Evolutionary conservation across 2,888 invertebrate genomes (phyloP).

Genomic region (Tenodera sinensis): DNA sequence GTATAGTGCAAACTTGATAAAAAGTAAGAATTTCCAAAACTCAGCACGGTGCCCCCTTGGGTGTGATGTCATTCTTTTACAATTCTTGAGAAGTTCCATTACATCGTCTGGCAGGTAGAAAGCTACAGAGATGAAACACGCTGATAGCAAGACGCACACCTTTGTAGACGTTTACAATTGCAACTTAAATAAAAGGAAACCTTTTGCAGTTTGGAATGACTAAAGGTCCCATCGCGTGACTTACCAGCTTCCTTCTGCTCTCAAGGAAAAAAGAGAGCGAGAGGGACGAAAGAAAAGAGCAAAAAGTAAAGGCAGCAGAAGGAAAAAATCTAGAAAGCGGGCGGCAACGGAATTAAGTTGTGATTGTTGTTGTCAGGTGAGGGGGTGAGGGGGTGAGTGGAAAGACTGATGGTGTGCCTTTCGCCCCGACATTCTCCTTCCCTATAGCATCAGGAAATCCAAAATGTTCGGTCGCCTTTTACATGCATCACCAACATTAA

Average conservation of each 20-base stretch:
- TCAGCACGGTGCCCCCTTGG: no score
- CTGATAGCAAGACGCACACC: no score
- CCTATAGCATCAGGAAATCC: background rate
- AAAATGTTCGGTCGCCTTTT: background rate
- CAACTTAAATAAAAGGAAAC: no score
- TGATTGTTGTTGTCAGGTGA: slow-evolving; percentile 18
- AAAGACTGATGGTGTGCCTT: slow-evolving; percentile 17
- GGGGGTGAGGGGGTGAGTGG: slow-evolving; percentile 7
- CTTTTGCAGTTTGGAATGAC: no score
- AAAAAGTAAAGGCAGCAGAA: background rate
- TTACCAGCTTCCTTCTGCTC: background rate
- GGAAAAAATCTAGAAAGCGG: slow-evolving; percentile 15
- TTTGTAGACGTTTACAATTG: no score
- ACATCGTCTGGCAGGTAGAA: no score
- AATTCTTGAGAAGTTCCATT: no score
- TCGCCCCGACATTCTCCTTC: background rate
- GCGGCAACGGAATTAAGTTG: slow-evolving; percentile 18
- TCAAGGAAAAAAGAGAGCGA: background rate
- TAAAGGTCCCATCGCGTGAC: background rate
- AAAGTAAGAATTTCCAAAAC: no score
- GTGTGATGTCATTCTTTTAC: no score
- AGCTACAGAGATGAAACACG: no score
- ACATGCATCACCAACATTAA: no score
- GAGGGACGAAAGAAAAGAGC: background rate
- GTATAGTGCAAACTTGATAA: no score